Evolutionary conservation across 2,113 vertebrate genomes (phyloP), one percentile per base, ranked within the genome.

Genomic region (Lonchura striata): DNA sequence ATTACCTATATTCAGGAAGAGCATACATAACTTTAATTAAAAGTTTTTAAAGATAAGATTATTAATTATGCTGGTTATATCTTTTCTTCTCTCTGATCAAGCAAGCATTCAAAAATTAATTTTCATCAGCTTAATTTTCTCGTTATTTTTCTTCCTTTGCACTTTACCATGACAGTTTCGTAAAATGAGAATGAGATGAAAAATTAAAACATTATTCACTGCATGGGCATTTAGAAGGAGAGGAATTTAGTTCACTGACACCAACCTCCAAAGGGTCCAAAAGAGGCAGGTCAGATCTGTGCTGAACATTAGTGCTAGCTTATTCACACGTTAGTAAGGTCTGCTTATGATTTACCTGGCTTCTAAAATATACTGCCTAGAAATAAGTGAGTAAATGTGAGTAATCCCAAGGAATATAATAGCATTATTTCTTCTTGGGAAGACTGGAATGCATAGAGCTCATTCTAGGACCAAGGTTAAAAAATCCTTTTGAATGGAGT

Each of bases 81-180:
- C 5, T 85, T 84, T 84, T 82, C 64, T 83, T 74, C 54, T 82
- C 30, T 92, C 60, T 88, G 72, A 93, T 92, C 56, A 82, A 81
- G n/a, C 27, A 83, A 39, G 42, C 59, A 75, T 76, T 92, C 31
- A 91, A 94, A 86, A 91, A 66, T 70, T 77, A 80, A 52, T 96
- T 96, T 94, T 93, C 64, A 81, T 79, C 54, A 88, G 13, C 50
- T 71, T 93, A 12, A 65, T 14, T 70, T 77, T 75, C 35, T 33
- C 70, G 25, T 75, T 92, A 64, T 90, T 88, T 86, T 87, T 17
- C 31, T 76, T 82, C 47, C 33, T 86, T 77, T 84, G 10, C 23
- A 41, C 30, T 65, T 72, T 76, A 57, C 10, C 7, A 30, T 41
- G 28, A 75, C 31, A 54, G 2, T 82, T 71, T 85, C 5, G 61